Evolutionary conservation across 2,888 invertebrate genomes (phyloP).

Genomic region (Brachynemurus nebulosus): DNA sequence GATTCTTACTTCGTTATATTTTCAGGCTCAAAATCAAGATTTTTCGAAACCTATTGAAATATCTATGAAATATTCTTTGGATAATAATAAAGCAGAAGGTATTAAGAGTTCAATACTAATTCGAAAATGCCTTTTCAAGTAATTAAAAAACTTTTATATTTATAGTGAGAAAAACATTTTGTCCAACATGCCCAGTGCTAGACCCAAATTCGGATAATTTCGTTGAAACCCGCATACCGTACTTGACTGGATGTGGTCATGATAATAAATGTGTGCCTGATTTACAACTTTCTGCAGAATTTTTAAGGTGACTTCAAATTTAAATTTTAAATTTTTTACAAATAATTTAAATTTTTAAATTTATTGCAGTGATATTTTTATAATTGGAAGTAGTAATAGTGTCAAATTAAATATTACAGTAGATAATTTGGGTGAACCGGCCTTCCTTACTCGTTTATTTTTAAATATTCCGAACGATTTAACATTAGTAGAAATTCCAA

Average conservation of each 20-base stretch:
- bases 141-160: too few relatives aligned
- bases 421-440: not conserved
- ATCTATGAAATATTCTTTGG: too few relatives aligned
- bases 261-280: not conserved
- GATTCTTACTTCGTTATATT: not conserved
- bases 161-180: too few relatives aligned
- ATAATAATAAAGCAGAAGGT: too few relatives aligned
- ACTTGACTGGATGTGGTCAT: conserved; percentile 2
- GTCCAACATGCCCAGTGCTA: conserved; percentile 5
- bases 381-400: not conserved
- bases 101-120: too few relatives aligned
- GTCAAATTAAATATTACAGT: conserved; percentile 1
- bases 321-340: not conserved
- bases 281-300: not conserved
- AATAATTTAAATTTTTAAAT: not conserved
- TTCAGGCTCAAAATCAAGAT: conserved; percentile 1
- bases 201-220: not conserved
- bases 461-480: not conserved
- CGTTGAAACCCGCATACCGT: not conserved
- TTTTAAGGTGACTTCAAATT: too few relatives aligned
- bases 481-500: not conserved
- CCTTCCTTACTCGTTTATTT: not conserved
- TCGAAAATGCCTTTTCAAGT: too few relatives aligned
- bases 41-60: conserved; percentile 1
- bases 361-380: not conserved